Conservation (phyloP, 2,888 invertebrate genomes). For the Agrochola lota region DNA sequence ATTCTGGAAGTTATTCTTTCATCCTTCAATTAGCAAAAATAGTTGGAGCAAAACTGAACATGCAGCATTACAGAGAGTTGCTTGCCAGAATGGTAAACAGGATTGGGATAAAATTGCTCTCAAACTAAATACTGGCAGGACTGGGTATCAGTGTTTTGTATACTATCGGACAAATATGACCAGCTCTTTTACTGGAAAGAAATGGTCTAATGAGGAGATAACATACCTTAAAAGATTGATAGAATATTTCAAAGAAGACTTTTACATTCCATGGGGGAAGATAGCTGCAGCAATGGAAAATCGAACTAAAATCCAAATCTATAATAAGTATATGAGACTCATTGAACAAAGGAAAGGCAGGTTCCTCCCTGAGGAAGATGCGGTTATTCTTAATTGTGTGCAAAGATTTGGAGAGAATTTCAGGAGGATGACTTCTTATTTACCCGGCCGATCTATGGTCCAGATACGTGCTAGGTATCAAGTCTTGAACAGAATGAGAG, state of each 20-base stretch:
- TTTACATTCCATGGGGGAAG: slow-evolving; percentile 94
- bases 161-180: slow-evolving; percentile 90
- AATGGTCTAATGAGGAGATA: slow-evolving; percentile 93
- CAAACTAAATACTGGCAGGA: slow-evolving; percentile 90
- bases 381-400: slow-evolving; percentile 91
- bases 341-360: slow-evolving; percentile 89
- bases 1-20: slow-evolving; percentile 93
- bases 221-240: slow-evolving; percentile 91
- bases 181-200: slow-evolving; percentile 75
- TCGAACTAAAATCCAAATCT: slow-evolving; percentile 92
- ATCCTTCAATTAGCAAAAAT: slow-evolving; percentile 92
- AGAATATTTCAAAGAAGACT: slow-evolving; percentile 91
- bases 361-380: slow-evolving; percentile 93
- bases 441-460: slow-evolving; percentile 91
- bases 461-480: slow-evolving; percentile 92
- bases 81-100: slow-evolving; percentile 83
- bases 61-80: slow-evolving; percentile 74
- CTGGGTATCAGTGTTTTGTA: slow-evolving; percentile 93
- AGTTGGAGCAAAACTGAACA: slow-evolving; percentile 81
- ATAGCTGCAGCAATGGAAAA: slow-evolving; percentile 92
- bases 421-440: slow-evolving; percentile 89
- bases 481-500: slow-evolving; percentile 83
- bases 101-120: slow-evolving; percentile 93
- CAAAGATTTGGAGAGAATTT: slow-evolving; percentile 92
- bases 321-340: slow-evolving; percentile 89